Conservation (phyloP, 2,113 vertebrate genomes). For the Pongo abelii region DNA sequence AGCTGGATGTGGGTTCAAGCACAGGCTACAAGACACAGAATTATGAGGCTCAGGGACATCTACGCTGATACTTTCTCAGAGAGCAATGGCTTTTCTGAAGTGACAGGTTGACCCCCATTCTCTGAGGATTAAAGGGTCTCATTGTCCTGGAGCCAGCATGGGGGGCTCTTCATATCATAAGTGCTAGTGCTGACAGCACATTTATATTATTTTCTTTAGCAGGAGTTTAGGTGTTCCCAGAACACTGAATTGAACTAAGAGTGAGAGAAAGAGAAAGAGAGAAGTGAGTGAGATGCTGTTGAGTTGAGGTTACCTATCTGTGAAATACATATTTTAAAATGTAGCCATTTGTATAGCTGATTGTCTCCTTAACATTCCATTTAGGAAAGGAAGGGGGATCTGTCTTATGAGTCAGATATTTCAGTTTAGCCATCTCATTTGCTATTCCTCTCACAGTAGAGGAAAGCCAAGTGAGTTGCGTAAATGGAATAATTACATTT, state of each 20-base stretch:
- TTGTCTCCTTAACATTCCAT: neutral
- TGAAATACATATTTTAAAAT: constrained; percentile 17
- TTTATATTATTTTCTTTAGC: neutral
- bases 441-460: neutral
- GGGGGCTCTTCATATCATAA: neutral
- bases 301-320: neutral
- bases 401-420: constrained; percentile 2
- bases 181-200: neutral
- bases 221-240: neutral
- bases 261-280: neutral
- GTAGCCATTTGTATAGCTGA: neutral
- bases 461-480: neutral
- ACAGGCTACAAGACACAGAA: neutral
- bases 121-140: neutral
- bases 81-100: neutral
- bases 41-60: neutral
- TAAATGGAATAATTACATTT: constrained; percentile 25
- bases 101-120: neutral
- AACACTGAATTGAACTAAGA: neutral
- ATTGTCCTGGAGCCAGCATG: neutral
- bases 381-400: neutral
- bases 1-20: neutral
- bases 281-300: neutral
- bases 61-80: neutral
- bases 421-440: neutral